These are phyloP conservation scores for Timema cristinae DNA, from an alignment of 2,888 invertebrate genomes.

Conservation along the genomic window DNA sequence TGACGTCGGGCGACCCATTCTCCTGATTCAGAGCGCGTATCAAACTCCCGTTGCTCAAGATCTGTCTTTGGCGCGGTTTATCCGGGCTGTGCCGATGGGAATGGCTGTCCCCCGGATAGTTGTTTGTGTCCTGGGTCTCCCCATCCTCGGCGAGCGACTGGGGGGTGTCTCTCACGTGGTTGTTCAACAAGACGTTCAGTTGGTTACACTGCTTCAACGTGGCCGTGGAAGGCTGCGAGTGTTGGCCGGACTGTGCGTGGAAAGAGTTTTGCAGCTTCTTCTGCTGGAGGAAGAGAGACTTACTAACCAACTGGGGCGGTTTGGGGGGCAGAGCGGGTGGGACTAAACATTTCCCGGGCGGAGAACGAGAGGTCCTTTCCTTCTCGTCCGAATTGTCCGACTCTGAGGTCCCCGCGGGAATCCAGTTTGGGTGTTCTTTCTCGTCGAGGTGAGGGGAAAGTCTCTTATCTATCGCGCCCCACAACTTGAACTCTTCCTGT, in stretches of 20 bases:
- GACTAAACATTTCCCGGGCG: conserved; percentile 22
- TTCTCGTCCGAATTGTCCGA: conserved; percentile 50
- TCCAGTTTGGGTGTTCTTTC: conserved; percentile 43
- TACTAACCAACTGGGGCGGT: conserved; percentile 45
- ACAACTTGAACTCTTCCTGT: conserved; percentile 11
- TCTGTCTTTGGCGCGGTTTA: conserved; percentile 28
- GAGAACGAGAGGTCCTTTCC: conserved; percentile 50
- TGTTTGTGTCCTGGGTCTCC: background rate
- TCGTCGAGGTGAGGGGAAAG: conserved; percentile 39
- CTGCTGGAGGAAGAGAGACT: conserved; percentile 13
- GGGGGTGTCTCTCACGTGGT: background rate
- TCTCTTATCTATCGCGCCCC: conserved; percentile 22
- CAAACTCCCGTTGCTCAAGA: conserved; percentile 30
- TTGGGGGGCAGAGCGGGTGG: conserved; percentile 77
- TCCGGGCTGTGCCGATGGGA: background rate
- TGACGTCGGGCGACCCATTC: background rate
- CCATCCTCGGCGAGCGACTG: background rate
- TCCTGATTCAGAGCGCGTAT: conserved; percentile 25
- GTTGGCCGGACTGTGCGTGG: background rate
- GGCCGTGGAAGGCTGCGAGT: background rate
- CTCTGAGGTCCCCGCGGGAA: conserved; percentile 35
- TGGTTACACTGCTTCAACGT: background rate
- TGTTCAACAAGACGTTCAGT: background rate
- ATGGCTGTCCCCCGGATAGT: background rate
- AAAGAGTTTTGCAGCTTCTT: conserved; percentile 13